Evolutionary conservation across 2,113 vertebrate species (phyloP), one percentile per base, ranked within the genome.

Genomic region (Tapirus terrestris): DNA sequence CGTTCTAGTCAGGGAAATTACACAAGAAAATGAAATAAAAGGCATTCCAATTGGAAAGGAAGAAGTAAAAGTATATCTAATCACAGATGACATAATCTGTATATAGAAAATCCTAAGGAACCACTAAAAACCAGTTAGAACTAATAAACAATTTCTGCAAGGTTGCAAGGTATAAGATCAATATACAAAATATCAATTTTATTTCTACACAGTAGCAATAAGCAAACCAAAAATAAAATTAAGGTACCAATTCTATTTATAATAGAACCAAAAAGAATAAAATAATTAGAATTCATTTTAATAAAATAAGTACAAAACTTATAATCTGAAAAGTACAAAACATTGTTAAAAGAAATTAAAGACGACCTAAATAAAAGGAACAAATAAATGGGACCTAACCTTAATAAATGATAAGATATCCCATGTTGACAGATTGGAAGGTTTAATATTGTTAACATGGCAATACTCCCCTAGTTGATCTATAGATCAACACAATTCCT

Each of bases 161-260:
- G 51, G 2, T 33, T 94, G 45, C 20, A 93, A 89, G 60, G 29
- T 43, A 93, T 27, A 89, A 48, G 79, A 89, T 82, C 31, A 79
- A 79, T 33, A 60, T 56, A 82, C 14, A 88, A 80, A 75, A 89
- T 27, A 72, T 23, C 39, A 29, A 43, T 11, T 61, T 86, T 85
- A 90, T 75, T 60, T 90, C 58, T 58, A 86, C 8, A 23, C 18
- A 82, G 43, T 61, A 96, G 17, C 10, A 90, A 81, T 96, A 75
- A 36, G 20, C 17, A 94, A 96, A 85, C 16, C 11, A 89, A 96
- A 95, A 94, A 51, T 73, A 63, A 79, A 85, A 80, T 67, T 6
- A 85, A 97, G n/a, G 86, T 43, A 60, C 65, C 33, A 48, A 65
- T 76, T 73, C 11, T 33, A 89, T 43, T 58, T 70, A 73, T 4